Conservation (phyloP, 2,797 vertebrate genomes). For the Leptatherina wallacei region DNA sequence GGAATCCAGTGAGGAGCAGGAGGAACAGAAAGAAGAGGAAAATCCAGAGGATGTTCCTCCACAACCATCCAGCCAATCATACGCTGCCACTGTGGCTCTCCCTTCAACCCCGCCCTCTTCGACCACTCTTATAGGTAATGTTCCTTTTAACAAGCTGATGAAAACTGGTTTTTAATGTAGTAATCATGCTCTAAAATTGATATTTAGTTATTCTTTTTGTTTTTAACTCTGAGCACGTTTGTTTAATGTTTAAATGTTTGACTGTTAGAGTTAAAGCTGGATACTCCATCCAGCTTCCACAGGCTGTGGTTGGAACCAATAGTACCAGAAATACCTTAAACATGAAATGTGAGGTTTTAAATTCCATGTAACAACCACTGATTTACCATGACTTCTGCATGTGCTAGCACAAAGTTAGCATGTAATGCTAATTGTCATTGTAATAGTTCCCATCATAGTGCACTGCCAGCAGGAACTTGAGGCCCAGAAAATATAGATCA, state of each 20-base stretch:
- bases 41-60: slow-evolving; percentile 76
- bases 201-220: neutral
- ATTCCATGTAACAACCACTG: too few relatives aligned
- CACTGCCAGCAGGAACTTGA: too few relatives aligned
- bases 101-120: slow-evolving; percentile 86
- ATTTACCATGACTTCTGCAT: too few relatives aligned
- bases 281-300: too few relatives aligned
- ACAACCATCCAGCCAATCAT: slow-evolving; percentile 87
- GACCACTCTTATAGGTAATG: slow-evolving; percentile 89
- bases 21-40: slow-evolving; percentile 81
- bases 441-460: too few relatives aligned
- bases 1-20: slow-evolving; percentile 77
- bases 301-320: too few relatives aligned
- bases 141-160: neutral
- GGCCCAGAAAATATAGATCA: too few relatives aligned
- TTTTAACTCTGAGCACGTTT: neutral
- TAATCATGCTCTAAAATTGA: neutral
- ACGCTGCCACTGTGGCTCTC: slow-evolving; percentile 92
- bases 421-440: too few relatives aligned
- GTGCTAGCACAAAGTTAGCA: too few relatives aligned
- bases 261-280: too few relatives aligned
- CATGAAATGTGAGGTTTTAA: too few relatives aligned
- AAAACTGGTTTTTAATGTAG: neutral
- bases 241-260: neutral
- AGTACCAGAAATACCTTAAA: too few relatives aligned